phyloP scores from a whole-genome alignment of 2,888 invertebrate species.

The Terebella lapidaria region DNA sequence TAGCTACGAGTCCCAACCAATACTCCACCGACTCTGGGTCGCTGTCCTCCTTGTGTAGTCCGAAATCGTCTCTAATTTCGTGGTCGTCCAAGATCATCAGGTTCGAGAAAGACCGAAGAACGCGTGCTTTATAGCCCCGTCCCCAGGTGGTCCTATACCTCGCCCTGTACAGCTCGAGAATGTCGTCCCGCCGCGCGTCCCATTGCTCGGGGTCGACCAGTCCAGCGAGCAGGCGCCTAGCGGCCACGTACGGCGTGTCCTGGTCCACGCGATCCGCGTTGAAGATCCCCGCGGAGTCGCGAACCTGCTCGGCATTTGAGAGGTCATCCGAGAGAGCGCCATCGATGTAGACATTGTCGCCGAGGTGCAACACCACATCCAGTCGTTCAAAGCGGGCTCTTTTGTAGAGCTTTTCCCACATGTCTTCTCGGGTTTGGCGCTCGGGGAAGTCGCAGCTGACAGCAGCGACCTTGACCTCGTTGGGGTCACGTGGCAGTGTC shows the following conservation, averaged over 20 bases:
- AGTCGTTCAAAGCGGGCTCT: background rate
- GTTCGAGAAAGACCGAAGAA: too few species aligned
- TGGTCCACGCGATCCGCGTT: conserved; percentile 1
- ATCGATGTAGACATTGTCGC: conserved; percentile 11
- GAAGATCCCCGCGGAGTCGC: background rate
- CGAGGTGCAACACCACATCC: conserved; percentile 4
- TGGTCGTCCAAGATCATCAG: too few species aligned
- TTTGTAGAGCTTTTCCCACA: conserved; percentile 2
- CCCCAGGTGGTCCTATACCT: too few species aligned
- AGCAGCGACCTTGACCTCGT: conserved; percentile 1
- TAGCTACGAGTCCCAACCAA: too few species aligned
- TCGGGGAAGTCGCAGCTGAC: conserved; percentile 5
- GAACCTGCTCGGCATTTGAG: background rate
- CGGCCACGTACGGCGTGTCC: conserved; percentile 2
- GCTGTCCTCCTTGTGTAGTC: too few species aligned
- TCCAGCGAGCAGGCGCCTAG: background rate
- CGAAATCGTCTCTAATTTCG: too few species aligned
- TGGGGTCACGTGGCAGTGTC: background rate
- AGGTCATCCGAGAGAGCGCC: conserved; percentile 3
- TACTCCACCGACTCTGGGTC: too few species aligned
- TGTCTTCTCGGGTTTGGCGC: background rate
- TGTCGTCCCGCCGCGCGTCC: background rate
- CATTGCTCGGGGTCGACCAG: background rate
- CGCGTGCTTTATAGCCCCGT: too few species aligned
- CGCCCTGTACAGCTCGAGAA: background rate